Conservation (phyloP, 23 tunicate species). For the Ascidia mentula region DNA sequence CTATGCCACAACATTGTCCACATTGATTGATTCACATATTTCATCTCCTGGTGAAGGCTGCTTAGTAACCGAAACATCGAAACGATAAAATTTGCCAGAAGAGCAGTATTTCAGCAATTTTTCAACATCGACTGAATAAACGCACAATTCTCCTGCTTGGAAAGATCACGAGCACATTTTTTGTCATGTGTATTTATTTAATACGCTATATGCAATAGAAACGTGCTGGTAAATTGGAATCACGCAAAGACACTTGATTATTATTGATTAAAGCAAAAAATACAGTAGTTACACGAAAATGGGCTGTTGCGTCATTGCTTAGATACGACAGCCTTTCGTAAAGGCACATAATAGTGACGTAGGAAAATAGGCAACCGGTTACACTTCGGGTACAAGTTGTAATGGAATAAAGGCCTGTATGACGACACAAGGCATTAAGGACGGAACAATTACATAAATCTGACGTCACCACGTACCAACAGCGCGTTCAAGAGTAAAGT, state of each 20-base stretch:
- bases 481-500: background rate
- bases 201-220: constrained; percentile 5
- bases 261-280: background rate
- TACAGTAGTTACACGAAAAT: background rate
- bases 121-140: too few relatives aligned
- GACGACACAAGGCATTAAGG: background rate
- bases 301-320: background rate
- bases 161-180: too few relatives aligned
- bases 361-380: background rate
- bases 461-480: background rate
- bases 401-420: constrained; percentile 1
- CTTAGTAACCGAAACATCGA: too few relatives aligned
- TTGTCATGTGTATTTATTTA: background rate
- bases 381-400: background rate
- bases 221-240: background rate
- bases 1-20: too few relatives aligned
- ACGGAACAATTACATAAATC: background rate
- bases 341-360: constrained; percentile 6
- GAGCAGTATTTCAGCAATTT: too few relatives aligned
- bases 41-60: too few relatives aligned
- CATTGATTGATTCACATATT: too few relatives aligned
- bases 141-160: too few relatives aligned
- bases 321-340: background rate
- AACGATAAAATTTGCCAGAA: too few relatives aligned
- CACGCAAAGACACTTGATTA: background rate